A percentile compares a stretch with the other conserved stretches of the same genome.
Conservation (phyloP, 2,113 vertebrate genomes). For the Mustelus asterias region DNA sequence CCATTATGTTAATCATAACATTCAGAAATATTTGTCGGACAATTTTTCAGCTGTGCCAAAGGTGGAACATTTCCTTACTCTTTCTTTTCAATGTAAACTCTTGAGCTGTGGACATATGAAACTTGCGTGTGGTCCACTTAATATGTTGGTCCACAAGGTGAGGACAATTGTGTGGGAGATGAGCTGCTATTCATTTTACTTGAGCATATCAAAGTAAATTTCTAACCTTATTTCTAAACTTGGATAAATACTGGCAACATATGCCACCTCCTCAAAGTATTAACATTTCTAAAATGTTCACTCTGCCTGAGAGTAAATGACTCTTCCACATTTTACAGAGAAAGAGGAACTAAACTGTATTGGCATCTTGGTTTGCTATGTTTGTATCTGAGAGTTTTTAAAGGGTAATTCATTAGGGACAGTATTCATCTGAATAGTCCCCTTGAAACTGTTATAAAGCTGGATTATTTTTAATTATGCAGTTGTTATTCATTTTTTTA, state of each 20-base stretch:
- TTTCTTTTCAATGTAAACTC: too few species aligned
- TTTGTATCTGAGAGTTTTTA: background rate
- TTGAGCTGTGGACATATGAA: too few species aligned
- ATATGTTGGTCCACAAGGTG: too few species aligned
- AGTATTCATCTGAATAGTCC: background rate
- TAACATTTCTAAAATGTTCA: background rate
- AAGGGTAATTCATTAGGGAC: background rate
- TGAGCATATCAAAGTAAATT: background rate
- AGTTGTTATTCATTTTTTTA: background rate
- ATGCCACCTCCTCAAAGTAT: background rate
- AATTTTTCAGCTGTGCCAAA: too few species aligned
- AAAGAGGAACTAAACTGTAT: background rate
- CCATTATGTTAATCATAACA: too few species aligned
- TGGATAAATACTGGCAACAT: background rate
- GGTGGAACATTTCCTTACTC: too few species aligned
- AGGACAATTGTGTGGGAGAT: too few species aligned
- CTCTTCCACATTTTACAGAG: background rate
- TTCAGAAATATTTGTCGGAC: too few species aligned
- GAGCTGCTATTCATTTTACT: background rate
- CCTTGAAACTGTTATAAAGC: background rate
- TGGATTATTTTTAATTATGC: background rate
- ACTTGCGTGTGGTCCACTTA: too few species aligned
- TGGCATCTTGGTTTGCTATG: background rate
- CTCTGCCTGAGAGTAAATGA: background rate
- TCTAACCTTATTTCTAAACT: background rate